A percentile compares a stretch with the other conserved stretches of the same genome.
phyloP scores from a whole-genome alignment of 2,797 vertebrate genomes.

The Manis javanica region DNA sequence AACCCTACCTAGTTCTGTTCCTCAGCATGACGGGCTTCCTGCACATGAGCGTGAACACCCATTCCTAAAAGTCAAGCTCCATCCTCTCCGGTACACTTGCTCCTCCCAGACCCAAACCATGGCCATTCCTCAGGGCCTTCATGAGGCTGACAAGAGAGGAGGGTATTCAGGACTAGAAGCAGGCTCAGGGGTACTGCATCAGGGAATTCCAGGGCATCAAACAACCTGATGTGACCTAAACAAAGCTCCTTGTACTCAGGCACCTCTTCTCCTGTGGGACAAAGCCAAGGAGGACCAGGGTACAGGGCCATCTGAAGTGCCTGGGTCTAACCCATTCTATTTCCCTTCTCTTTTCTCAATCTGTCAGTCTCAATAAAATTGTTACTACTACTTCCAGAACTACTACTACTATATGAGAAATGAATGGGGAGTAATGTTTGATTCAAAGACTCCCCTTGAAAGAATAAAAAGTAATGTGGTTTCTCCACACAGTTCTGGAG shows the following conservation, averaged over 20 bases:
- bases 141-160: neutral
- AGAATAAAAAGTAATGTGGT: neutral
- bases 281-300: neutral
- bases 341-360: neutral
- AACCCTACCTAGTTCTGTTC: rapidly evolving
- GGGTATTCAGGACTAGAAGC: neutral
- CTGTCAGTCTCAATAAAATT: neutral
- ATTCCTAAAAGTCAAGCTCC: neutral
- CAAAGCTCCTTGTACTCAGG: rapidly evolving
- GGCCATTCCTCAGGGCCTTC: neutral
- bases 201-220: neutral
- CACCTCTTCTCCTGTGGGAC: neutral
- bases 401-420: neutral
- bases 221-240: neutral
- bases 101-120: neutral
- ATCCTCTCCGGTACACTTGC: neutral
- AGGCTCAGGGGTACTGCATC: no score
- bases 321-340: neutral
- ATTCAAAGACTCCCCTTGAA: neutral
- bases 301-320: neutral
- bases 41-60: neutral
- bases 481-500: neutral
- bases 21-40: neutral
- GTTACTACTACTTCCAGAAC: neutral
- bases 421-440: neutral